Evolutionary conservation across 2,888 invertebrate genomes (phyloP).

Genomic region (Acleris holmiana): DNA sequence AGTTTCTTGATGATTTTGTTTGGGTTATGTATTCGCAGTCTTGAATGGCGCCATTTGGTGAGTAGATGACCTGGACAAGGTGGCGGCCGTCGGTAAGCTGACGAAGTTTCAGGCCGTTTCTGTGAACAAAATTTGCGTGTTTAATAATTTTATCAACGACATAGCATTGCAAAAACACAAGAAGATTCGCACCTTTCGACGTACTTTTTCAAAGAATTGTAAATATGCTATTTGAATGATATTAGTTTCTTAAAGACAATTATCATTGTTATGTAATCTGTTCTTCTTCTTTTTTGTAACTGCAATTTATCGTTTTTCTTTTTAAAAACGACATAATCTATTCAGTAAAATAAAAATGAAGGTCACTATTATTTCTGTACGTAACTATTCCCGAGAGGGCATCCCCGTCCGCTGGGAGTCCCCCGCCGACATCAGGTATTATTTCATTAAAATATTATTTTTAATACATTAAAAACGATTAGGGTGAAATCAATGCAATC

Average conservation of each 20-base stretch:
- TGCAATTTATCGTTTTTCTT: too few relatives aligned
- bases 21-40: slow-evolving; percentile 88
- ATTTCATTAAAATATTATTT: slow-evolving; percentile 12
- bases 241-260: too few relatives aligned
- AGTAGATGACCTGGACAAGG: slow-evolving; percentile 88
- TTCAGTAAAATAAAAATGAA: not conserved
- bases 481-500: not conserved
- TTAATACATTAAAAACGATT: slow-evolving; percentile 8
- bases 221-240: too few relatives aligned
- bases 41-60: slow-evolving; percentile 82
- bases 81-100: slow-evolving; percentile 88
- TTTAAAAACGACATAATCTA: too few relatives aligned
- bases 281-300: too few relatives aligned
- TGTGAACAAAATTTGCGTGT: slow-evolving; percentile 62
- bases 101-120: slow-evolving; percentile 84
- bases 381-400: not conserved
- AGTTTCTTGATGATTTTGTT: slow-evolving; percentile 80
- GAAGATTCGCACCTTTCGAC: too few relatives aligned
- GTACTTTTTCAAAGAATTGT: too few relatives aligned
- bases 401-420: slow-evolving; percentile 8
- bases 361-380: not conserved
- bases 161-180: too few relatives aligned
- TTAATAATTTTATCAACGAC: too few relatives aligned
- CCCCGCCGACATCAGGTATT: not conserved
- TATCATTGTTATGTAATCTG: too few relatives aligned